Evolutionary conservation across 2,797 vertebrate species (phyloP), one percentile per base, ranked within the genome.

Genomic region (Brachymystax lenok): DNA sequence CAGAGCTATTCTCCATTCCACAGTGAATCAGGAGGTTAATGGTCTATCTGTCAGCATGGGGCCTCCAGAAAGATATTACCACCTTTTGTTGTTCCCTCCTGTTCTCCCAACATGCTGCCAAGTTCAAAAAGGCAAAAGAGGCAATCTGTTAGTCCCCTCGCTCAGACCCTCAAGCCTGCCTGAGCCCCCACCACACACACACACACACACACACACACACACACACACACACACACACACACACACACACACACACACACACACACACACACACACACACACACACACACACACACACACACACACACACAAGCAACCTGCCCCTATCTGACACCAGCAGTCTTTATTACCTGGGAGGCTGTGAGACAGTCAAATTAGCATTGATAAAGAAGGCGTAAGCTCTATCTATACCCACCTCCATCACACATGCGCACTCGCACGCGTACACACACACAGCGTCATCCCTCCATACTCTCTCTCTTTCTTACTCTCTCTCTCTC

Each of bases 21-120:
- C 93, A 92, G 94, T 93, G 94, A 96, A 95, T 94, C 93, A 95
- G 94, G 94, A 92, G 95, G 95, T 91, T 96, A 97, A 98, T 96
- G 95, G 95, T 90, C 94, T 95, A 94, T 95, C 94, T 96, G 95
- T 96, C 96, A 96, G 97, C 95, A 94, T 94, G 95, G 94, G 90
- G 92, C 93, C 93, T 91, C 94, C 94, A 95, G 96, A 97, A 96
- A 97, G 94, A 96, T 94, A 96, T 98, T 98, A 98, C 96, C 96
- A 96, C 95, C 96, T 97, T 97, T 98, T 96, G 96, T 98, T 96
- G 94, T 95, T 88, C 90, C 90, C 93, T 93, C 92, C 87, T 90
- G 89, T 91, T 94, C 91, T 94, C 93, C 87, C 90, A 95, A 96
- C 92, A 91, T 92, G 95, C 95, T 92, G 94, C 92, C 94, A 95